Evolutionary conservation across 2,888 invertebrate species (phyloP).

Genomic region (Phengaris alcon): DNA sequence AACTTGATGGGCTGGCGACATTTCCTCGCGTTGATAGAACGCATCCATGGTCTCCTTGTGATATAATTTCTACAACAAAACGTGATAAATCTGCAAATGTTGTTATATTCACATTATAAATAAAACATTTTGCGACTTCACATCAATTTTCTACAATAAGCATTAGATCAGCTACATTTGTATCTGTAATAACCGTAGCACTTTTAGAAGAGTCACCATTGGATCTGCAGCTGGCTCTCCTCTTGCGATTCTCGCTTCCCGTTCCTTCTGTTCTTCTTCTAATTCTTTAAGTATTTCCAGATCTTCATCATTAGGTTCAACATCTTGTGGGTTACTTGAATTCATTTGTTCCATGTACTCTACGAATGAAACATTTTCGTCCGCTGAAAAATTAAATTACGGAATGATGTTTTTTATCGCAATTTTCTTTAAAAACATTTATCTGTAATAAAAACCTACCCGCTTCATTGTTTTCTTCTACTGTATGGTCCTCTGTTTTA

Average conservation of each 20-base stretch:
- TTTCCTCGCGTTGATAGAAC: slow-evolving; percentile 52
- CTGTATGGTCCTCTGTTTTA: neutral
- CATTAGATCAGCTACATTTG: too few species aligned
- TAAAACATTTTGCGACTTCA: too few species aligned
- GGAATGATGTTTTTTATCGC: neutral
- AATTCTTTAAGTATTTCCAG: slow-evolving; percentile 67
- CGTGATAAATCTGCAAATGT: too few species aligned
- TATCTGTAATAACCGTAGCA: neutral
- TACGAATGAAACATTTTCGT: slow-evolving; percentile 56
- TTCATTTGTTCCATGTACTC: slow-evolving; percentile 55
- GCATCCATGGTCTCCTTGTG: slow-evolving; percentile 62
- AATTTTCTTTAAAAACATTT: neutral
- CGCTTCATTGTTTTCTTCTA: slow-evolving; percentile 19
- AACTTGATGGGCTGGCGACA: slow-evolving; percentile 53
- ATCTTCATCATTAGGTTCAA: slow-evolving; percentile 65
- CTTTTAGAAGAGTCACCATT: slow-evolving; percentile 48
- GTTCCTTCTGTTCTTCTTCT: slow-evolving; percentile 58
- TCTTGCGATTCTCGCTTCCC: slow-evolving; percentile 65
- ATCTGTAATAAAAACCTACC: neutral
- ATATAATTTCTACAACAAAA: slow-evolving; percentile 57
- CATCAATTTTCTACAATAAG: too few species aligned
- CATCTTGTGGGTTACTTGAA: slow-evolving; percentile 48
- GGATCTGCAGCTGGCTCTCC: slow-evolving; percentile 70
- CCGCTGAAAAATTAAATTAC: slow-evolving; percentile 37
- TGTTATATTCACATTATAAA: too few species aligned